A percentile compares a stretch with the other conserved stretches of the same genome.
These are phyloP conservation scores for Mesitornis unicolor DNA, from an alignment of 2,113 vertebrate species.

Conservation along the genomic window DNA sequence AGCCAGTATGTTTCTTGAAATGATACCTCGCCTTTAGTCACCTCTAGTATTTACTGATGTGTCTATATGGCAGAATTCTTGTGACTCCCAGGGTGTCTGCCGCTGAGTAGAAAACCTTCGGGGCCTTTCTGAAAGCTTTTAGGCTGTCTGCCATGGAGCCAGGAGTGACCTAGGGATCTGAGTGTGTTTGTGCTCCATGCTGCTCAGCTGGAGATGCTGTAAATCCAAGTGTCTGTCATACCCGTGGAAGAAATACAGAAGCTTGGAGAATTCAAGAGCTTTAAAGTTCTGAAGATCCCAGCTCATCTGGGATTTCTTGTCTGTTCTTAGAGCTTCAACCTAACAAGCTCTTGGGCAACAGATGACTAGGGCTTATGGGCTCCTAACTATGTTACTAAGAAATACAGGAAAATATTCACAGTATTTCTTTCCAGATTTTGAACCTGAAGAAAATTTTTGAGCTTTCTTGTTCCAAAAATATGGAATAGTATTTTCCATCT, in stretches of 20 bases:
- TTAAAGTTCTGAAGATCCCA: not conserved
- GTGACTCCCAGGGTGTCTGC: not conserved
- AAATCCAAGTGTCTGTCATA: not conserved
- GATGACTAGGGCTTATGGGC: not conserved
- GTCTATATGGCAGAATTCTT: not conserved
- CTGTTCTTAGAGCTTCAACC: not conserved
- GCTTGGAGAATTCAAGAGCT: not conserved
- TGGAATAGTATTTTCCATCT: not conserved
- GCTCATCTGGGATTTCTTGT: not conserved
- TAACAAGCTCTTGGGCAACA: not conserved
- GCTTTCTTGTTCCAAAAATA: not conserved
- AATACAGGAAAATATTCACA: not conserved
- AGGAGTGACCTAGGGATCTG: not conserved
- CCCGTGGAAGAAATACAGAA: not conserved
- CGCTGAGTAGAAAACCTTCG: not conserved
- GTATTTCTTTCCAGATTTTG: not conserved
- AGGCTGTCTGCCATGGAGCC: not conserved
- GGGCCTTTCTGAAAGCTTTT: not conserved
- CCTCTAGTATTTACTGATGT: not conserved
- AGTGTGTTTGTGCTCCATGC: not conserved
- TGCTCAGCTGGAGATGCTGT: not conserved
- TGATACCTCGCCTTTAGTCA: not conserved
- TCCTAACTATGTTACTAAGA: not conserved
- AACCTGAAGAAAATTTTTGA: not conserved
- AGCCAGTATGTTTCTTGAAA: not conserved